A percentile compares a stretch with the other conserved stretches of the same genome.
Conservation (phyloP, 2,797 vertebrate genomes). For the Simalia tracyae region DNA sequence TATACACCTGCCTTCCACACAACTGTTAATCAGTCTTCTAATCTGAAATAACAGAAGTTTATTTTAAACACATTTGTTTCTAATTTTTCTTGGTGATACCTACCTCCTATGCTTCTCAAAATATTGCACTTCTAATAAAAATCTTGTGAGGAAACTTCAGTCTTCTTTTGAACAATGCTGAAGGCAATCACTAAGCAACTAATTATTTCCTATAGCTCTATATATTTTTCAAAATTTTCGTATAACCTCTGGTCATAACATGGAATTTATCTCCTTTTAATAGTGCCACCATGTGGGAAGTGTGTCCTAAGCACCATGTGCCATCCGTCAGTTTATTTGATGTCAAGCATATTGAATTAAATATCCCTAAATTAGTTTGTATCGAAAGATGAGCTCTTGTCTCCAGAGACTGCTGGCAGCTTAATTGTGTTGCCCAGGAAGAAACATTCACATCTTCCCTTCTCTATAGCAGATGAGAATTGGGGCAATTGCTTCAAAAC, state of each 20-base stretch:
- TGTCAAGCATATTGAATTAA: neutral
- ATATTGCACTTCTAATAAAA: neutral
- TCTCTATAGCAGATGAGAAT: fast-evolving
- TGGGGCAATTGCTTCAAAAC: neutral
- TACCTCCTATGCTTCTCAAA: neutral
- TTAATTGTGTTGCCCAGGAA: fast-evolving
- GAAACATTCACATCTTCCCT: neutral
- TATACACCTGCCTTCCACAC: neutral
- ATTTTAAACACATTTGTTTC: neutral
- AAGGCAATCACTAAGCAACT: neutral
- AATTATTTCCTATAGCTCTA: neutral
- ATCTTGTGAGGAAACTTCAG: neutral
- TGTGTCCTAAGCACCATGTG: neutral
- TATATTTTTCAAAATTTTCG: neutral
- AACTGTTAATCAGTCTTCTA: neutral
- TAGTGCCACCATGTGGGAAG: constrained; percentile 12
- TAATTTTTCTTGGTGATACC: neutral
- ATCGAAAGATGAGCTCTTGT: neutral
- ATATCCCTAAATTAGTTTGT: neutral
- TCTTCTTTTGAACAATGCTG: neutral
- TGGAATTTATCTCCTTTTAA: constrained; percentile 28
- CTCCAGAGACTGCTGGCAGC: fast-evolving
- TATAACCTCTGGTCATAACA: constrained; percentile 10
- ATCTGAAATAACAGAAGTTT: neutral
- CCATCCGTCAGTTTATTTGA: neutral